Conservation (phyloP, 2,888 invertebrate genomes). For the Nesidiocoris tenuis region DNA sequence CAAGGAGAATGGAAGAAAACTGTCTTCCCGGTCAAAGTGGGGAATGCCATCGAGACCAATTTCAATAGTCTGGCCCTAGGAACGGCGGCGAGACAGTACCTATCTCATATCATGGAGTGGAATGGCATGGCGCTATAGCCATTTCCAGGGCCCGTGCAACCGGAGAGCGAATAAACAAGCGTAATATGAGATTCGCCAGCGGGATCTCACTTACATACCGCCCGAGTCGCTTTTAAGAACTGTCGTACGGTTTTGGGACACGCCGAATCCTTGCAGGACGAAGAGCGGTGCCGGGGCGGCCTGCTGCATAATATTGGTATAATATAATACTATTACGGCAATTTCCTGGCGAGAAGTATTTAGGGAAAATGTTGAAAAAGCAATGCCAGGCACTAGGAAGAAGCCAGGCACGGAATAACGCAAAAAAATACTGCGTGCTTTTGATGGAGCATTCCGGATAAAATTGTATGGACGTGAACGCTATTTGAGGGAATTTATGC, state of each 20-base stretch:
- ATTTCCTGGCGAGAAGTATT: too few species aligned
- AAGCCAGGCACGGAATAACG: too few species aligned
- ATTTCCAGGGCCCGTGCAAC: conserved; percentile 18
- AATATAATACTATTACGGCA: too few species aligned
- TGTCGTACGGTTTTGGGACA: background rate
- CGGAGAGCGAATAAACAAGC: conserved; percentile 29
- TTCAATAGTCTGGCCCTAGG: conserved; percentile 20
- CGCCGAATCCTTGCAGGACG: too few species aligned
- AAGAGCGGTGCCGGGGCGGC: too few species aligned
- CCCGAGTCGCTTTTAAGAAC: background rate
- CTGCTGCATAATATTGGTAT: too few species aligned
- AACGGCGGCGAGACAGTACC: conserved; percentile 15
- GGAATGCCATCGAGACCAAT: conserved; percentile 11
- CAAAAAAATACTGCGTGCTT: too few species aligned
- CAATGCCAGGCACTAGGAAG: too few species aligned
- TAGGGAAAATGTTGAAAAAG: too few species aligned
- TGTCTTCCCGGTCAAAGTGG: background rate
- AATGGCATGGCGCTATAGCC: conserved; percentile 7
- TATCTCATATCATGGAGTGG: conserved; percentile 35
- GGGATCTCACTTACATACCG: background rate
- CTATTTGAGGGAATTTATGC: too few species aligned
- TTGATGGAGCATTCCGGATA: too few species aligned
- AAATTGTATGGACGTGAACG: too few species aligned
- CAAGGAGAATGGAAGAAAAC: background rate
- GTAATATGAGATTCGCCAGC: conserved; percentile 23